Evolutionary conservation across 2,888 invertebrate genomes (phyloP), one percentile per base, ranked within the genome.

Genomic region (Scrobipalpa costella): DNA sequence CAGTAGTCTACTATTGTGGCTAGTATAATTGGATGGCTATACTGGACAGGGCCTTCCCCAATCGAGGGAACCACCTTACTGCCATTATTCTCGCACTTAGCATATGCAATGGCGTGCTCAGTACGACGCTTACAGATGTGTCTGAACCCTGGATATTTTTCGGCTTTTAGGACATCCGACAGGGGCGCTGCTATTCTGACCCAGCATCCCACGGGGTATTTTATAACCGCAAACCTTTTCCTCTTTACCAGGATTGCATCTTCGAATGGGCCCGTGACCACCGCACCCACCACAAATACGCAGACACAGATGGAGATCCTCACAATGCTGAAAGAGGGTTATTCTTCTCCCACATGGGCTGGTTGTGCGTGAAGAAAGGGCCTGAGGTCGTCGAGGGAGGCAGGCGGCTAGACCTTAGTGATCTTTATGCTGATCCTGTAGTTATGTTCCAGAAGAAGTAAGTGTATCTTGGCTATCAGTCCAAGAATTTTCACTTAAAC

Each of bases 301-400:
- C 95, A 0, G 96, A 96, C 79, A 97, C 97, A 0, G 94, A 97
- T 77, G 98, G 97, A 0, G 98, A 98, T 85, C 98, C 98, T 0
- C 97, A 98, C 84, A 98, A 98, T 76, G 94, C 96, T 0, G 93
- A 93, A 58, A 92, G 98, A 62, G 98, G 98, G 0, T 96, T 98
- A 83, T 98, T 98, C 92, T 98, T 97, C 90, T 95, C 98, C 0
- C 98, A 98, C 82, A 95, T 98, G 89, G 98, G 98, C 59, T 98
- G 98, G 98, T 90, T 98, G 62, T 92, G 98, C 86, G 92, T 95
- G 71, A 95, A 94, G 75, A 98, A 98, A 82, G 97, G 98, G 79
- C 96, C 95, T 0, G 96, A 97, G 74, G 97, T 98, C 36, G 94
- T 94, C 52, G 92, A 85, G 52, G 97, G 96, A 73, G 98, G 98